Evolutionary conservation across 1,140 invertebrate genomes (phyloP).

Genomic region (Apis mellifera): DNA sequence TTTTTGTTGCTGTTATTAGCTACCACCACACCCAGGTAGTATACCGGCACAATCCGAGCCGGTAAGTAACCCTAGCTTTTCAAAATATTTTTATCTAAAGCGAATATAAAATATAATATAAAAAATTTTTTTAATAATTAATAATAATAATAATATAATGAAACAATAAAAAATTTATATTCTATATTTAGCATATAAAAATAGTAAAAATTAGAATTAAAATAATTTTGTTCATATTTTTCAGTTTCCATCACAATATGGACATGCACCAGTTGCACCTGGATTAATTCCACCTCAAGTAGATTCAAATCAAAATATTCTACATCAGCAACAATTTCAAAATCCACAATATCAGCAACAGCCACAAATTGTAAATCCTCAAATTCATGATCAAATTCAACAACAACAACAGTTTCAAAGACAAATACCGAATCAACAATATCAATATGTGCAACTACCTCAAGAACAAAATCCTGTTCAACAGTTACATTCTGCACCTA

Average conservation of each 20-base stretch:
- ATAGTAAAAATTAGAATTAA: neutral
- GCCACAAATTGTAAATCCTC: slow-evolving; percentile 35
- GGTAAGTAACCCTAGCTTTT: slow-evolving; percentile 51
- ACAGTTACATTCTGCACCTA: neutral
- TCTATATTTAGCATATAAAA: neutral
- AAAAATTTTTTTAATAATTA: neutral
- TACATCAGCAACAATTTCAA: slow-evolving; percentile 60
- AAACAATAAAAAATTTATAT: neutral
- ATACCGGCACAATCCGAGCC: slow-evolving; percentile 52
- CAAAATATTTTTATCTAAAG: neutral
- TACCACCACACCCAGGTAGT: slow-evolving; percentile 61
- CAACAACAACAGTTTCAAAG: slow-evolving; percentile 46
- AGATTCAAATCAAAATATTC: slow-evolving; percentile 44
- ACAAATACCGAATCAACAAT: slow-evolving; percentile 53
- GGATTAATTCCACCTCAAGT: slow-evolving; percentile 7
- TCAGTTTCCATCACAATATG: slow-evolving; percentile 52
- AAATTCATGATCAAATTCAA: slow-evolving; percentile 51
- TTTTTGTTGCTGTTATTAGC: slow-evolving; percentile 71
- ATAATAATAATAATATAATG: neutral
- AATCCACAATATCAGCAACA: slow-evolving; percentile 40
- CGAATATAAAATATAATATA: neutral
- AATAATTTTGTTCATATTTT: slow-evolving; percentile 8
- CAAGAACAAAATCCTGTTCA: slow-evolving; percentile 63
- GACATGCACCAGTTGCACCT: neutral
- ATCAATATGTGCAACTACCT: slow-evolving; percentile 72